Evolutionary conservation across 2,888 invertebrate genomes (phyloP).

Genomic region (Watsonalla cultraria): DNA sequence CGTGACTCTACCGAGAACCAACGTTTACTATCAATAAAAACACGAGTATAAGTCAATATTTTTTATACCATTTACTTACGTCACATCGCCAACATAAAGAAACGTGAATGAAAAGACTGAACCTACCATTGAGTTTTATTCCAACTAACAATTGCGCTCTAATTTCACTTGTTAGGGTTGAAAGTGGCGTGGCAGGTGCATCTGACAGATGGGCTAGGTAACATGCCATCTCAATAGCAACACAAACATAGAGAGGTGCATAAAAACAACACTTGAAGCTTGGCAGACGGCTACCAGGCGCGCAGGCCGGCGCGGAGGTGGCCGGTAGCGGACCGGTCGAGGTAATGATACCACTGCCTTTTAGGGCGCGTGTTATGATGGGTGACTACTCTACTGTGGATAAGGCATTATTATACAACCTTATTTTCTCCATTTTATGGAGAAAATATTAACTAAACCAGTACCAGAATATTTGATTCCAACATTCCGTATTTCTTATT

Average conservation of each 20-base stretch:
- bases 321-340: slow-evolving; percentile 60
- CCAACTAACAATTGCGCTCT: slow-evolving; percentile 16
- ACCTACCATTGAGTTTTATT: slow-evolving; percentile 40
- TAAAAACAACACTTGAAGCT: slow-evolving; percentile 61
- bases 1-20: background rate
- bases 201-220: slow-evolving; percentile 35
- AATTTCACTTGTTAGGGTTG: slow-evolving; percentile 12
- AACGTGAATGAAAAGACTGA: slow-evolving; percentile 65
- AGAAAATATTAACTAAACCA: too few relatives aligned
- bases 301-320: slow-evolving; percentile 52
- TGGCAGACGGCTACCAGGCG: slow-evolving; percentile 60
- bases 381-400: slow-evolving; percentile 49
- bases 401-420: slow-evolving; percentile 21
- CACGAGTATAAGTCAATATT: background rate
- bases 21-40: background rate
- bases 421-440: too few relatives aligned
- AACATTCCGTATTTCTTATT: too few relatives aligned
- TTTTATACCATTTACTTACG: slow-evolving; percentile 43
- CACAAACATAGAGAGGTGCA: slow-evolving; percentile 58
- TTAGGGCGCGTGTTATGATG: slow-evolving; percentile 70
- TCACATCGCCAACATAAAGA: slow-evolving; percentile 56
- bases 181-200: slow-evolving; percentile 12
- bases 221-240: slow-evolving; percentile 56
- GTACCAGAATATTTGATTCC: too few relatives aligned
- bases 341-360: slow-evolving; percentile 73